Percentiles rank a stretch among this genome's conserved stretches.
Conservation (phyloP, 2,113 vertebrate species). For the Tichodroma muraria region DNA sequence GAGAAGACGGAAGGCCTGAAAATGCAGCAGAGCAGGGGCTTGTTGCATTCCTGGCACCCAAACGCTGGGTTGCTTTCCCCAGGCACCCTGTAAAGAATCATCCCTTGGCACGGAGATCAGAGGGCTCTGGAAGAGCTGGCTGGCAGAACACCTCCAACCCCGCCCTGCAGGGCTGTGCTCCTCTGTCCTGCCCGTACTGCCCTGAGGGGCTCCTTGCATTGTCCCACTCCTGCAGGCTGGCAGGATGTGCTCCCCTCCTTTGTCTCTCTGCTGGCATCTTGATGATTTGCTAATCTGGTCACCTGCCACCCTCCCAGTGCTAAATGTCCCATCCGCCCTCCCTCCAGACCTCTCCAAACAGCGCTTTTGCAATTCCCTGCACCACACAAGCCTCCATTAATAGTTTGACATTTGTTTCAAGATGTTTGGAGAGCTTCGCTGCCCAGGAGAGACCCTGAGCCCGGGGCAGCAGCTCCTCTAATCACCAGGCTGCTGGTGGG, state of each 20-base stretch:
- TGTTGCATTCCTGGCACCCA: neutral
- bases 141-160: neutral
- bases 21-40: neutral
- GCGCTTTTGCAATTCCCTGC: neutral
- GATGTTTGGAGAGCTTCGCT: neutral
- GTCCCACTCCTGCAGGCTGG: neutral
- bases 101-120: rapidly evolving
- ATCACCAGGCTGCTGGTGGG: neutral
- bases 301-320: neutral
- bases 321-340: neutral
- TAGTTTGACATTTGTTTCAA: neutral
- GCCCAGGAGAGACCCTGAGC: neutral
- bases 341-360: neutral
- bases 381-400: neutral
- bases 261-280: neutral
- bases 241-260: neutral
- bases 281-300: neutral
- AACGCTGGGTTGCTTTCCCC: rapidly evolving
- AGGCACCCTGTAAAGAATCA: neutral
- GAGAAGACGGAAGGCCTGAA: neutral
- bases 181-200: neutral
- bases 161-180: neutral
- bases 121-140: neutral
- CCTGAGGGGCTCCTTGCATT: neutral
- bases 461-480: neutral